Conservation (phyloP, 2,888 invertebrate genomes). For the Acheta domesticus region DNA sequence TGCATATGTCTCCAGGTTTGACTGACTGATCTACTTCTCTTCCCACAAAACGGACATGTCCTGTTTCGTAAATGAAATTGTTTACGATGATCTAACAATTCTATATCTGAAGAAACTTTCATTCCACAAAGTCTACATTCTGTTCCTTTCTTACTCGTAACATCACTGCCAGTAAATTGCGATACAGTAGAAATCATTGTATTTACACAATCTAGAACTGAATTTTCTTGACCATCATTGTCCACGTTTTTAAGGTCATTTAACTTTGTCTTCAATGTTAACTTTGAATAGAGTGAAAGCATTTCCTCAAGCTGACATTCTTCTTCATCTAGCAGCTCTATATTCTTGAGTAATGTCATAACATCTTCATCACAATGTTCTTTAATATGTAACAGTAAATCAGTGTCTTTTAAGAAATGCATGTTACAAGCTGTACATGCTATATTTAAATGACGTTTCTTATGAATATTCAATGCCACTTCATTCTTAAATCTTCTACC, state of each 20-base stretch:
- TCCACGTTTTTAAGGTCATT: not conserved
- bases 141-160: conserved; percentile 18
- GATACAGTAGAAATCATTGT: conserved; percentile 27
- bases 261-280: not conserved
- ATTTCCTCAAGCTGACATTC: conserved; percentile 31
- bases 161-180: not conserved
- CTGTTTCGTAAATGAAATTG: conserved; percentile 34
- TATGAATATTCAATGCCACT: conserved; percentile 23
- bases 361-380: conserved; percentile 23
- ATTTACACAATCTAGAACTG: conserved; percentile 30
- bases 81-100: conserved; percentile 32
- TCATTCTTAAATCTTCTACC: conserved; percentile 31
- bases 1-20: conserved; percentile 34
- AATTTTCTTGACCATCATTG: not conserved
- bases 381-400: conserved; percentile 28
- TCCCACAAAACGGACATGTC: conserved; percentile 35
- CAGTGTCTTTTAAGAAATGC: conserved; percentile 24
- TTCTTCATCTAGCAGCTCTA: conserved; percentile 30
- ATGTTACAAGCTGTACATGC: conserved; percentile 28
- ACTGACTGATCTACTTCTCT: conserved; percentile 33
- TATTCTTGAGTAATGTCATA: conserved; percentile 21
- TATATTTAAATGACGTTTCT: conserved; percentile 23
- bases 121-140: conserved; percentile 32
- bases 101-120: conserved; percentile 22
- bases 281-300: conserved; percentile 22